These are phyloP conservation scores for Alexandromys fortis DNA, from an alignment of 2,113 vertebrate genomes.

Conservation along the genomic window DNA sequence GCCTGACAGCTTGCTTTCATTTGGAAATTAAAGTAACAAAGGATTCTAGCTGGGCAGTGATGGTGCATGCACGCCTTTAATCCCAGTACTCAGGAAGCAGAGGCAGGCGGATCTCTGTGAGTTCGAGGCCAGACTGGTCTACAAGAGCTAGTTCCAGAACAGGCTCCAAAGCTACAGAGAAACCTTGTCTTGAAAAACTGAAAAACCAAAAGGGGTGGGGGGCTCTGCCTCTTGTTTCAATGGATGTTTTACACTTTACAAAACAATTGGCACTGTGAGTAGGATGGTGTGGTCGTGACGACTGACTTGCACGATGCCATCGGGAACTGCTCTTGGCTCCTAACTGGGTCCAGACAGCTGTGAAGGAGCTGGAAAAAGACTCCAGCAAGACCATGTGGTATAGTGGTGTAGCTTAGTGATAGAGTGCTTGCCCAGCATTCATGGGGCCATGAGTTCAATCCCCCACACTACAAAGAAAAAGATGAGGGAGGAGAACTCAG, in stretches of 20 bases:
- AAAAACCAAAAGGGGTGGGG: no score
- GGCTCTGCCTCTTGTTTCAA: not conserved
- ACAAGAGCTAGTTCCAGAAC: no score
- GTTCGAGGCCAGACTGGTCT: no score
- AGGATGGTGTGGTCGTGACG: not conserved
- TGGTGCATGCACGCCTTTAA: no score
- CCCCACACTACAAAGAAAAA: not conserved
- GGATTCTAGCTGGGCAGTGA: not conserved
- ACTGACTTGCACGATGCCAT: rapidly evolving
- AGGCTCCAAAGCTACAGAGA: no score
- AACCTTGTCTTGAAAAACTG: no score
- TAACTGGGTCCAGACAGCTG: not conserved
- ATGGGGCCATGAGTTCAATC: not conserved
- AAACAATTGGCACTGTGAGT: constrained; percentile 37
- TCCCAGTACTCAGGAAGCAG: no score
- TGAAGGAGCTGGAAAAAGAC: not conserved
- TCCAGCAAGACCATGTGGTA: not conserved
- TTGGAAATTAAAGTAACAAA: constrained; percentile 31
- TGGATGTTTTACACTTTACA: constrained; percentile 25
- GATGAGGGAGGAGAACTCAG: not conserved
- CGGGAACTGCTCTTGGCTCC: not conserved
- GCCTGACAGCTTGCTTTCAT: not conserved
- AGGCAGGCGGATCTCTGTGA: no score
- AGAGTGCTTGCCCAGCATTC: not conserved
- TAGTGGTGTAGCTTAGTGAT: not conserved